phyloP scores from a whole-genome alignment of 1,140 invertebrate genomes.

The Diuraphis noxia region DNA sequence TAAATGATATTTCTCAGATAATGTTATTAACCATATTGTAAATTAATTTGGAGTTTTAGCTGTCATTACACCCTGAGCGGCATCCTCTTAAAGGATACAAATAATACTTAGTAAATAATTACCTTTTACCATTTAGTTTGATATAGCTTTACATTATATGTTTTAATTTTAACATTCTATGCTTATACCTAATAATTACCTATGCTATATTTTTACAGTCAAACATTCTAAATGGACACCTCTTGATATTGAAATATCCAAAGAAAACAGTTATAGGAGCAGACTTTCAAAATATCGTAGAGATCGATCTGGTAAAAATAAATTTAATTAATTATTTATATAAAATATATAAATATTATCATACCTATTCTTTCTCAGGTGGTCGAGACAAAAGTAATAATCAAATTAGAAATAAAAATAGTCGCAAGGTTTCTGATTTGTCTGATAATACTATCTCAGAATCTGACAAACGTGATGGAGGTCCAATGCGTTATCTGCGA shows the following conservation, averaged over 20 bases:
- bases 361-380: conserved; percentile 15
- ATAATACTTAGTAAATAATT: neutral
- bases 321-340: conserved; percentile 7
- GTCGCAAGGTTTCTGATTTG: conserved; percentile 22
- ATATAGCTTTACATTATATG: neutral
- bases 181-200: too few species aligned
- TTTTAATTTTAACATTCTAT: neutral
- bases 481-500: conserved; percentile 33
- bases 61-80: too few species aligned
- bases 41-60: too few species aligned
- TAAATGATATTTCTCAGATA: too few species aligned
- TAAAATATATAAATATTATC: neutral
- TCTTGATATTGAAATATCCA: conserved; percentile 47
- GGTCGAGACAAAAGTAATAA: conserved; percentile 45
- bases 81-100: neutral
- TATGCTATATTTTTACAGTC: neutral
- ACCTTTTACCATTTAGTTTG: neutral
- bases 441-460: conserved; percentile 27
- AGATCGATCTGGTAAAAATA: conserved; percentile 21
- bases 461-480: conserved; percentile 45
- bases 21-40: too few species aligned
- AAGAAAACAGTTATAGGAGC: conserved; percentile 49
- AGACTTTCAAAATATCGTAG: conserved; percentile 44
- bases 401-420: conserved; percentile 47
- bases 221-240: conserved; percentile 52